Percentiles rank a stretch among this genome's conserved stretches.
Conservation (phyloP, 2,888 invertebrate genomes). For the Mythimna impura region DNA sequence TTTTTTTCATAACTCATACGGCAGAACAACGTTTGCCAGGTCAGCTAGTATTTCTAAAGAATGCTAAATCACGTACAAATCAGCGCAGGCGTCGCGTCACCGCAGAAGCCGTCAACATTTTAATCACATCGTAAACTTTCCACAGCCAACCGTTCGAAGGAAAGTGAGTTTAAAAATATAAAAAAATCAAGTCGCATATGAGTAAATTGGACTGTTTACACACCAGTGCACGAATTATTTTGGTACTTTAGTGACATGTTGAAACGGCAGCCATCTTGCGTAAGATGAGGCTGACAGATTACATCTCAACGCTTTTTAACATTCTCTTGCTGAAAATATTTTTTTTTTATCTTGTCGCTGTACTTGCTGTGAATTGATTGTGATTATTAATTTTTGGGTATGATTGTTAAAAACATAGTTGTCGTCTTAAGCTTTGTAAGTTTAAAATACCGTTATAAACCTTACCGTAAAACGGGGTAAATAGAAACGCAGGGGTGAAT, state of each 20-base stretch:
- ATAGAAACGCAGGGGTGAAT: too few relatives aligned
- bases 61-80: background rate
- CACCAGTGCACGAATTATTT: slow-evolving; percentile 80
- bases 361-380: slow-evolving; percentile 57
- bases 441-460: background rate
- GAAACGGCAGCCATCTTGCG: slow-evolving; percentile 81
- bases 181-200: slow-evolving; percentile 68
- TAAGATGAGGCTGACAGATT: slow-evolving; percentile 78
- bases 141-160: slow-evolving; percentile 71
- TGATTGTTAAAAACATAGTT: slow-evolving; percentile 11
- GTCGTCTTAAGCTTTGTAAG: background rate
- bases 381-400: slow-evolving; percentile 48
- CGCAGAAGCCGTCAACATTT: slow-evolving; percentile 77
- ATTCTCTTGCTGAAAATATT: slow-evolving; percentile 60
- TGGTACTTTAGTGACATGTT: slow-evolving; percentile 83
- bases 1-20: too few relatives aligned
- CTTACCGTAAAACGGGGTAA: too few relatives aligned
- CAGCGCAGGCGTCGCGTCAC: slow-evolving; percentile 44
- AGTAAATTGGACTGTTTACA: slow-evolving; percentile 84
- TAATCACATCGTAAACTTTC: slow-evolving; percentile 79
- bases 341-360: slow-evolving; percentile 21
- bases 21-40: too few relatives aligned
- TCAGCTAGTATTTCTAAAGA: too few relatives aligned
- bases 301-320: slow-evolving; percentile 70
- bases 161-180: slow-evolving; percentile 75